Percentiles rank a stretch among this genome's conserved stretches.
Conservation (phyloP, 2,888 invertebrate genomes). For the Proisotoma minuta region DNA sequence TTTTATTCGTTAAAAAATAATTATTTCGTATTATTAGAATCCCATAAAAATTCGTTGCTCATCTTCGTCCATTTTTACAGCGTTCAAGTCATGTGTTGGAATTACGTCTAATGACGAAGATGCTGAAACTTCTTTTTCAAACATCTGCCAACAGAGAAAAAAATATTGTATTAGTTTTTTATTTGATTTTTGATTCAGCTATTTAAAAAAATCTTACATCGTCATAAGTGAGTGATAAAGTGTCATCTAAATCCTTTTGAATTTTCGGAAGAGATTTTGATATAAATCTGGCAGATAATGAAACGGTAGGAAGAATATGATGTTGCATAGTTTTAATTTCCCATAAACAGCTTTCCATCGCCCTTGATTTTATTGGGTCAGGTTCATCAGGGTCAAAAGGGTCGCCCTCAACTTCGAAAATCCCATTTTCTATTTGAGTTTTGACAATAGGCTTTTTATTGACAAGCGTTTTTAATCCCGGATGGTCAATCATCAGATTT, state of each 20-base stretch:
- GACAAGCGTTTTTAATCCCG: slow-evolving; percentile 59
- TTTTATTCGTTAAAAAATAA: too few relatives aligned
- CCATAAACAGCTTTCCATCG: slow-evolving; percentile 87
- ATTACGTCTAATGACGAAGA: background rate
- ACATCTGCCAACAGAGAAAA: background rate
- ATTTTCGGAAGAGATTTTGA: slow-evolving; percentile 62
- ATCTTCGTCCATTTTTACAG: background rate
- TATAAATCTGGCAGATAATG: slow-evolving; percentile 68
- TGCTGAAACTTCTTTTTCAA: background rate
- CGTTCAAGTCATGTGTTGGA: background rate
- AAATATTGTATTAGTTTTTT: background rate
- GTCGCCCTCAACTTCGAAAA: slow-evolving; percentile 57
- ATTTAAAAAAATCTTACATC: slow-evolving; percentile 53
- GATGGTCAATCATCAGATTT: slow-evolving; percentile 80
- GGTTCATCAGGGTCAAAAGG: slow-evolving; percentile 79
- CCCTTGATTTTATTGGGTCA: slow-evolving; percentile 72
- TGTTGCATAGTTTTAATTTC: slow-evolving; percentile 75
- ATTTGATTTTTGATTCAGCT: background rate
- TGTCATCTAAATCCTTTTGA: slow-evolving; percentile 65
- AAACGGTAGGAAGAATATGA: slow-evolving; percentile 68
- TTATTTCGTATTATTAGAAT: too few relatives aligned
- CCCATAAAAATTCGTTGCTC: background rate
- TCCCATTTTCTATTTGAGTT: background rate
- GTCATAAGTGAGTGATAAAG: slow-evolving; percentile 63
- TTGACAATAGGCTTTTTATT: slow-evolving; percentile 43